Conservation (phyloP, 2,888 invertebrate genomes). For the Ormyrus labotus region DNA sequence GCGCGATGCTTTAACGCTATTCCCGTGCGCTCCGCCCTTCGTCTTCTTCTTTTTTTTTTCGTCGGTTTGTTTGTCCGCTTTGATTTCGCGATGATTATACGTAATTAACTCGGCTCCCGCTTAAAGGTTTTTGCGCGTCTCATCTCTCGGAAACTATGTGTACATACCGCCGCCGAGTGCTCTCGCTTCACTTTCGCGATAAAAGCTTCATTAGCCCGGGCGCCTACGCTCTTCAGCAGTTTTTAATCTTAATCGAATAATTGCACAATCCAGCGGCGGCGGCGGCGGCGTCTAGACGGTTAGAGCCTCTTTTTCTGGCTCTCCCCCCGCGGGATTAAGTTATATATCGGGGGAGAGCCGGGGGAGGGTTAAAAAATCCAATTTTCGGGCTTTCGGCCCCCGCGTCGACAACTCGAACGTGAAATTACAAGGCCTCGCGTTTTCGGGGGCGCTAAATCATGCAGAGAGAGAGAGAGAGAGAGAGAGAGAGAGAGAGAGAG, state of each 20-base stretch:
- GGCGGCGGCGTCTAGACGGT: neutral
- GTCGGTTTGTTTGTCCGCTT: constrained; percentile 9
- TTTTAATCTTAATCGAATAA: constrained; percentile 14
- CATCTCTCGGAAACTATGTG: neutral
- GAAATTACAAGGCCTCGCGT: constrained; percentile 37
- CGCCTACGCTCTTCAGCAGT: neutral
- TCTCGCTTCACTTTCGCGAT: too few species aligned
- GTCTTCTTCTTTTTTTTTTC: too few species aligned
- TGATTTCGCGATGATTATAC: neutral
- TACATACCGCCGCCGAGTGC: too few species aligned
- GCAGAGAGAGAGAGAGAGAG: constrained; percentile 46
- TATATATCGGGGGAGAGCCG: neutral
- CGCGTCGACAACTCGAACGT: constrained; percentile 40
- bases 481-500: neutral
- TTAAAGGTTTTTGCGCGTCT: neutral
- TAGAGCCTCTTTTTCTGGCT: neutral
- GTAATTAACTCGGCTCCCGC: constrained; percentile 5
- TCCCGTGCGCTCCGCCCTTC: neutral
- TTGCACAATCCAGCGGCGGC: neutral
- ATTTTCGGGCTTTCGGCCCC: constrained; percentile 54
- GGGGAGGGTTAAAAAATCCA: constrained; percentile 39
- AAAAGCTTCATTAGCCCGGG: too few species aligned
- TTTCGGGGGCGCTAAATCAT: constrained; percentile 36
- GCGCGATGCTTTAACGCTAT: constrained; percentile 28
- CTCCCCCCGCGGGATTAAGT: constrained; percentile 19